Evolutionary conservation across 2,888 invertebrate species (phyloP).

Genomic region (Cremastinae sp.): DNA sequence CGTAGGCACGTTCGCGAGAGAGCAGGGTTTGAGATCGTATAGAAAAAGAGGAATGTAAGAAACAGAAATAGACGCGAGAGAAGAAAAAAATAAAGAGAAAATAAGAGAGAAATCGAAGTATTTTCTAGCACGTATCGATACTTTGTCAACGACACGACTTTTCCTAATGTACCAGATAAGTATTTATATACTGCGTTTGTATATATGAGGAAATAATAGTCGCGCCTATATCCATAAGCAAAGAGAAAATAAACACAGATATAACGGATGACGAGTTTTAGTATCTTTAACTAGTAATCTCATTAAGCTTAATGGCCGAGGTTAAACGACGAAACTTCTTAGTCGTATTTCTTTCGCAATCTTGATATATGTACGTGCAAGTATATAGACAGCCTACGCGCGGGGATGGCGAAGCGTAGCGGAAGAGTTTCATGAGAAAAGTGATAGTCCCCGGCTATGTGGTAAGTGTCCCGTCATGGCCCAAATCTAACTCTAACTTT

Average conservation of each 20-base stretch:
- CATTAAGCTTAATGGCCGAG: slow-evolving; percentile 72
- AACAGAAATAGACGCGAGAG: slow-evolving; percentile 4
- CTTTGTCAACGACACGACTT: slow-evolving; percentile 56
- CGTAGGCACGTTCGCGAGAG: slow-evolving; percentile 39
- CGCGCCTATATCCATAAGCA: not conserved
- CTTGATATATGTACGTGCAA: slow-evolving; percentile 61
- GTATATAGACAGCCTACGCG: slow-evolving; percentile 3
- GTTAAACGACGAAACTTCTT: slow-evolving; percentile 70
- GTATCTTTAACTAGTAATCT: slow-evolving; percentile 67
- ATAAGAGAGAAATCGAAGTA: slow-evolving; percentile 21
- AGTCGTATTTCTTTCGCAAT: slow-evolving; percentile 68
- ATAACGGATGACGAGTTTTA: slow-evolving; percentile 42
- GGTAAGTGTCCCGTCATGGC: slow-evolving; percentile 28
- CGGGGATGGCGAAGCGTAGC: slow-evolving; percentile 7
- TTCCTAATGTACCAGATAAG: slow-evolving; percentile 52
- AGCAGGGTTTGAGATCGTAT: slow-evolving; percentile 14
- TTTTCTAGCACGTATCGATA: slow-evolving; percentile 55
- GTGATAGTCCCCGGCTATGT: slow-evolving; percentile 32
- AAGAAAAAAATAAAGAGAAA: slow-evolving; percentile 2
- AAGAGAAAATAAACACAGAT: not conserved
- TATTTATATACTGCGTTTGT: slow-evolving; percentile 49
- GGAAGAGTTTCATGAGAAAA: slow-evolving; percentile 38
- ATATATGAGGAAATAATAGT: slow-evolving; percentile 2
- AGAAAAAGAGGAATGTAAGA: not conserved
- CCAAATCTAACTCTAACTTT: slow-evolving; percentile 43